Evolutionary conservation across 2,888 invertebrate genomes (phyloP), one percentile per base, ranked within the genome.

Genomic region (Matsumyia berberina): DNA sequence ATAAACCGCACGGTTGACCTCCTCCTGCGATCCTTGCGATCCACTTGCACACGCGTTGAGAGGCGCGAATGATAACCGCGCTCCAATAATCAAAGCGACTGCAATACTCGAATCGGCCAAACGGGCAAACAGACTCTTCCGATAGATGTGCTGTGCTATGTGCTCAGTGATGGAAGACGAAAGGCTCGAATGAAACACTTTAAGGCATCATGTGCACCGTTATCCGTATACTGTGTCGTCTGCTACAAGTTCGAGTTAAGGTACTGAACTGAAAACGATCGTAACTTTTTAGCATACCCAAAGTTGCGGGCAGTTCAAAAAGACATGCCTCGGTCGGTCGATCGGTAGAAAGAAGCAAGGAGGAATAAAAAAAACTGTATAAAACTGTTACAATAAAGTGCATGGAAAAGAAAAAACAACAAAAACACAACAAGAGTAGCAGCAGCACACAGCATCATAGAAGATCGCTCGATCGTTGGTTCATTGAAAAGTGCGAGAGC

Each of bases 221-320:
- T 85, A 85, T 85, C 85, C 85, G 85, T 80, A 85, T 70, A 80
- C 85, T 76, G 85, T 85, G 85, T 85, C 85, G 85, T 85, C 85
- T 85, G 85, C 85, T 85, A 85, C 85, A 85, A 85, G 85, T 85
- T 85, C 85, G 85, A 85, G 85, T 85, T 85, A 85, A 85, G 85
- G 85, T 85, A 85, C 85, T 85, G 85, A 85, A 85, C 85, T 85
- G 85, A 85, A 85, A 85, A 85, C 85, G 85, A 85, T 85, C 85
- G 85, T 80, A 80, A 85, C 85, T 80, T 85, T 85, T 85, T 85
- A 85, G 85, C 85, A 85, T 85, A 85, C 85, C 85, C 85, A 76
- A 85, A 85, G 85, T 85, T 85, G 85, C 85, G 85, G 85, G 85
- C 85, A 85, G 85, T 85, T 85, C 85, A 85, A 85, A 85, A 85